A percentile compares a stretch with the other conserved stretches of the same genome.
phyloP scores from a whole-genome alignment of 2,797 vertebrate genomes.

The Sebastes dallii region DNA sequence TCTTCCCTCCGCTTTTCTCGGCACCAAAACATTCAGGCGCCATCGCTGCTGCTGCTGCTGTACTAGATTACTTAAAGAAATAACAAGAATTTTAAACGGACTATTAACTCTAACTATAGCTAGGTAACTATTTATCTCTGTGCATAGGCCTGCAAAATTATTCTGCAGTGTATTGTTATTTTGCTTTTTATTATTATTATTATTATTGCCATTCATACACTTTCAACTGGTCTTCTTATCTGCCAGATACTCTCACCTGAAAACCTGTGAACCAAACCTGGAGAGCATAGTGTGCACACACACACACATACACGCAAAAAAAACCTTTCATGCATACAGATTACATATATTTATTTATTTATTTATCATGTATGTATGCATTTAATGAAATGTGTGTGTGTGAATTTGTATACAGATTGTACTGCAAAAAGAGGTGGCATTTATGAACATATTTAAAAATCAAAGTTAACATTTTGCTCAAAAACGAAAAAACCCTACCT shows the following conservation, averaged over 20 bases:
- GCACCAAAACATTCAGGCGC: constrained; percentile 75
- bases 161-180: constrained; percentile 64
- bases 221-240: constrained; percentile 65
- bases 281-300: constrained; percentile 57
- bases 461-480: constrained; percentile 72
- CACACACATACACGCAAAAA: constrained; percentile 22
- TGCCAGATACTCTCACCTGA: constrained; percentile 71
- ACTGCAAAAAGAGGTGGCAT: constrained; percentile 76
- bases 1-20: constrained; percentile 54
- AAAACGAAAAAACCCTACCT: constrained; percentile 73
- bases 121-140: constrained; percentile 70
- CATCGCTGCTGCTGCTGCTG: constrained; percentile 78
- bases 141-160: constrained; percentile 57
- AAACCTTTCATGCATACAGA: constrained; percentile 70
- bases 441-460: constrained; percentile 77
- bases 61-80: constrained; percentile 60
- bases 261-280: constrained; percentile 82
- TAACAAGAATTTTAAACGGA: constrained; percentile 57
- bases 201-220: constrained; percentile 56
- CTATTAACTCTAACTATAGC: constrained; percentile 59
- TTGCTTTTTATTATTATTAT: constrained; percentile 52
- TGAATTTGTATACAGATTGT: constrained; percentile 59
- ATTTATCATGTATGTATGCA: constrained; percentile 74
- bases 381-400: constrained; percentile 49
- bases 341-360: constrained; percentile 85